A percentile compares a stretch with the other conserved stretches of the same genome.
phyloP scores from a whole-genome alignment of 2,113 vertebrate genomes.

The Sialia sialis region DNA sequence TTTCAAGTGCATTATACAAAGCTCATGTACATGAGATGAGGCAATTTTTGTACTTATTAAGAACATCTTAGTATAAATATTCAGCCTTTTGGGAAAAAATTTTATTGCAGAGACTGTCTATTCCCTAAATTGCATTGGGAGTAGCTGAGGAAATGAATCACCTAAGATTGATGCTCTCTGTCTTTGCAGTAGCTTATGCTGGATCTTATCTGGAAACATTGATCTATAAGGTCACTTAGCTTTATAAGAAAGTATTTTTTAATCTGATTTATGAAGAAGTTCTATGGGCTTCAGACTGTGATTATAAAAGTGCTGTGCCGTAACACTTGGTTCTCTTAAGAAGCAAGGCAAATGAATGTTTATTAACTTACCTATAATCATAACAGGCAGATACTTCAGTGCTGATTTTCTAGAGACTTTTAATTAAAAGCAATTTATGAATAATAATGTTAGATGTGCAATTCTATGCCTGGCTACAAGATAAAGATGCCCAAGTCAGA shows the following conservation, averaged over 20 bases:
- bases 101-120: neutral
- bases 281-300: neutral
- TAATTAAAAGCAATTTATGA: conserved; percentile 4
- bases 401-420: neutral
- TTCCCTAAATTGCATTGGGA: neutral
- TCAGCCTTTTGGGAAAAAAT: neutral
- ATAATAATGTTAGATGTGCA: neutral
- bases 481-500: neutral
- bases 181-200: conserved; percentile 1
- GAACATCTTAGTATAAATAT: neutral
- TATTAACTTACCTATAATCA: conserved; percentile 1
- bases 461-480: neutral
- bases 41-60: neutral
- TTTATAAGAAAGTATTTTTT: conserved; percentile 20
- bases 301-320: neutral
- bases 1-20: neutral
- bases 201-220: conserved; percentile 12
- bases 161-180: neutral
- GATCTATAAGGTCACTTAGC: conserved; percentile 29
- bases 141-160: conserved; percentile 24
- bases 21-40: neutral
- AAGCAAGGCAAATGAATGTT: neutral
- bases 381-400: neutral
- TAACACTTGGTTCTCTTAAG: neutral
- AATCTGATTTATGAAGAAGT: neutral